Base-by-base conservation (phyloP, 1,140 invertebrate genomes). In the Potamilus streckersoni region DNA sequence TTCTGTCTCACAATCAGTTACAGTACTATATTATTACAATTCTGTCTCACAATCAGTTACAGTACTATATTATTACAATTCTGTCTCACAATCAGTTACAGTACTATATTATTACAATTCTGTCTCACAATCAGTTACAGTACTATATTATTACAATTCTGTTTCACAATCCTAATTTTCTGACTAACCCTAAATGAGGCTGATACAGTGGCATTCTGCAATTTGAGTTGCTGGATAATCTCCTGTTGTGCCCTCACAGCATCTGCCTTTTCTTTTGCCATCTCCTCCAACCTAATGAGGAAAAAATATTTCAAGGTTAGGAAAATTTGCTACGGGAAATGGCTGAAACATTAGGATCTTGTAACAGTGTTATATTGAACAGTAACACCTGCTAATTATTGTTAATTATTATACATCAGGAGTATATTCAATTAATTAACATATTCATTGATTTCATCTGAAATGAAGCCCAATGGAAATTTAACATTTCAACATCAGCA, bases 151-250 rank as follows among this genome's bases (percentile, higher is more conserved):
- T 62, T 19, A 62, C 60, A 62, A 62, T 23, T 62, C 8, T 62
- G 19, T 62, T 0, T n/a, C 60, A 8, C 55, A 49, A 49, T 66
- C 0, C 20, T 72, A 63, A 57, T 58, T 11, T 64, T 19, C 8
- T 23, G 31, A 80, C 67, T 74, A 69, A 87, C 86, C 82, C 88
- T 88, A 62, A 84, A 84, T 57, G 83, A 83, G 2, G 70, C 20
- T 14, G 83, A 77, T 15, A 88, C 64, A 13, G 75, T 69, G 57
- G 87, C 85, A 73, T 86, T 88, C 76, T 88, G 88, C 64, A 75
- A 23, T n/a, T 81, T 80, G 6, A 89, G 67, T 73, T 88, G 85
- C 74, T 83, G 73, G 56, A 87, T 84, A 31, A 81, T 83, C 20
- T 88, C 84, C 16, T 84, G 71, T 57, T 85, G 80, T 73, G 87